A percentile compares a stretch with the other conserved stretches of the same genome.
phyloP scores from a whole-genome alignment of 2,113 vertebrate genomes.

The Prietella phreatophila region DNA sequence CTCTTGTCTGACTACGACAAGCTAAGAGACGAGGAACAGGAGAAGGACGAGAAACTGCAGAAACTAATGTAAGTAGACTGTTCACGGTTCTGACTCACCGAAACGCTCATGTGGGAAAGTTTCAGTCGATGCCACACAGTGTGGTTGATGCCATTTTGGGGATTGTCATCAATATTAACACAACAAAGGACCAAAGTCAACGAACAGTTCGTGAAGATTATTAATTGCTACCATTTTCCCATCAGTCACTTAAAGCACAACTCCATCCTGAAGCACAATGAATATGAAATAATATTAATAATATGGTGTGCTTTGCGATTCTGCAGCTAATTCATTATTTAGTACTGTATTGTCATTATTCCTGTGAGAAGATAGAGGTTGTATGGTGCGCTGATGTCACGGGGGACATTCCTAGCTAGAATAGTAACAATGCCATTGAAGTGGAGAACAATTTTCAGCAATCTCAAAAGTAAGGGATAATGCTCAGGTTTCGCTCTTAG shows the following conservation, averaged over 20 bases:
- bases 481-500: background rate
- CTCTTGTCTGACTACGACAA: constrained; percentile 86
- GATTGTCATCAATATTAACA: background rate
- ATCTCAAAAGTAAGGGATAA: background rate
- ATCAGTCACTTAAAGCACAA: background rate
- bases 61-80: constrained; percentile 77
- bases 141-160: background rate
- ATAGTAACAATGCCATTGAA: background rate
- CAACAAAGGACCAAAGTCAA: background rate
- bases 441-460: background rate
- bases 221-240: background rate
- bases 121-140: background rate
- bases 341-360: background rate
- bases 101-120: background rate
- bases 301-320: background rate
- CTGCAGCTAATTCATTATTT: background rate
- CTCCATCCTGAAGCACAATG: background rate
- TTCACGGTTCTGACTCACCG: background rate
- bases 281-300: background rate
- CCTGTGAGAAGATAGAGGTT: background rate
- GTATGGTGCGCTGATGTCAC: background rate
- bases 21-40: constrained; percentile 84
- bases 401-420: background rate
- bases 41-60: constrained; percentile 82
- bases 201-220: background rate